Evolutionary conservation across 2,888 invertebrate genomes (phyloP), one percentile per base, ranked within the genome.

Genomic region (Andricus quercusramuli): DNA sequence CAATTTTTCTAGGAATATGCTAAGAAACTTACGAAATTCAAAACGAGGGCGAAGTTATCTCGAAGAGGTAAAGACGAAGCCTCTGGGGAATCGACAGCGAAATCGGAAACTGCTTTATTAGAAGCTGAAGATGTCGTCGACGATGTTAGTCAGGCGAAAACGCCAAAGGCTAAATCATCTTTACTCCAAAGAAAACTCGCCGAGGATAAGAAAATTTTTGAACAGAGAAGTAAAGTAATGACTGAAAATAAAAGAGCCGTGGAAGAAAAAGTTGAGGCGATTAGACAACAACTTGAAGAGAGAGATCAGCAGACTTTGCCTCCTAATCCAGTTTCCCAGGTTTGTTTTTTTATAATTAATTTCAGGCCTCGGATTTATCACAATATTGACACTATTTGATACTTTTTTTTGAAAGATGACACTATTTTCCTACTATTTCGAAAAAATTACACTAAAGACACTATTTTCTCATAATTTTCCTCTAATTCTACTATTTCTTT

Each of bases 281-380:
- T 94, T 37, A 92, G 92, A 44, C 91, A 92, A 78, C 94, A 94
- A 83, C 88, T 94, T 51, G 93, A 93, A 82, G 94, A 94, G 80
- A 90, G 90, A 78, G 91, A 92, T 83, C 88, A 90, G 68, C 82
- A 90, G 65, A 76, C 84, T 8, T 78, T 88, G 5, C 86, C 90
- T 25, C 81, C 90, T 59, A 90, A 83, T 81, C 90, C 91, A 64
- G 83, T 91, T 62, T 86, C 90, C 25, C 90, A 91, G 86, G 91
- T 91, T 32, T 56, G 29, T 74, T 51, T 17, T 25, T 47, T 47
- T 68, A 17, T 25, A 25, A 62, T 25, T 13, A 62, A 22, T 62
- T 20, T 51, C 6, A 20, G 20, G 15, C 20, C 15, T 51, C 4
- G 32, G 32, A 3, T 4, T 32, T 0, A 32, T 32, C 3, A 32